Conservation (phyloP, 2,113 vertebrate genomes). For the Phoxinus phoxinus region DNA sequence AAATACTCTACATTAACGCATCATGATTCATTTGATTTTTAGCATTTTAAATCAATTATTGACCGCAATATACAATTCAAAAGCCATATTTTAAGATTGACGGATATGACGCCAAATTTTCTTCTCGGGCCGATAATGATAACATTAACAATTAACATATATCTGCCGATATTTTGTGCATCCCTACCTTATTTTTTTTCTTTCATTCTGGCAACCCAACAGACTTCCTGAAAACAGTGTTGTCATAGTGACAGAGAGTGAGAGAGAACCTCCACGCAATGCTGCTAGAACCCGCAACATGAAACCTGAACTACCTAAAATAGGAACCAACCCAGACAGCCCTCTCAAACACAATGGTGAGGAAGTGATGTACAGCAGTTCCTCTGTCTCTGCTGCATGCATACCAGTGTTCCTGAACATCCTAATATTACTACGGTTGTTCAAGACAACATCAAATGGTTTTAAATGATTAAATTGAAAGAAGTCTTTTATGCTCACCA, state of each 20-base stretch:
- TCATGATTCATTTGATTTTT: neutral
- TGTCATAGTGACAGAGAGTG: slow-evolving; percentile 76
- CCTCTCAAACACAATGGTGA: slow-evolving; percentile 75
- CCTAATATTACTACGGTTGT: neutral
- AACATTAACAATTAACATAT: too few relatives aligned
- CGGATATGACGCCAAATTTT: too few relatives aligned
- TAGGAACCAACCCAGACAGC: slow-evolving; percentile 60
- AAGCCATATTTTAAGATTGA: too few relatives aligned
- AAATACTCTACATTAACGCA: neutral
- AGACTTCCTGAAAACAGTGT: slow-evolving; percentile 84
- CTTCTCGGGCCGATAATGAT: too few relatives aligned
- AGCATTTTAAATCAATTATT: neutral
- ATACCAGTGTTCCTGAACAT: neutral
- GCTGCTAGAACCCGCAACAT: slow-evolving; percentile 69
- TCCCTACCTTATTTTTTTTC: too few relatives aligned
- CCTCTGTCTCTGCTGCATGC: neutral
- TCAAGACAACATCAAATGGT: neutral
- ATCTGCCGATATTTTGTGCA: too few relatives aligned
- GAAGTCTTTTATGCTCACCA: too few relatives aligned
- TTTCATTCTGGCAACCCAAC: neutral
- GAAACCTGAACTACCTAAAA: slow-evolving; percentile 75
- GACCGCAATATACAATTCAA: neutral
- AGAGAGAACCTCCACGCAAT: slow-evolving; percentile 75
- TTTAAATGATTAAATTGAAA: too few relatives aligned
- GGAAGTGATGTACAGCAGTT: neutral